A percentile compares a stretch with the other conserved stretches of the same genome.
These are phyloP conservation scores for Megaceryle torquata DNA, from an alignment of 2,113 vertebrate species.

Conservation along the genomic window DNA sequence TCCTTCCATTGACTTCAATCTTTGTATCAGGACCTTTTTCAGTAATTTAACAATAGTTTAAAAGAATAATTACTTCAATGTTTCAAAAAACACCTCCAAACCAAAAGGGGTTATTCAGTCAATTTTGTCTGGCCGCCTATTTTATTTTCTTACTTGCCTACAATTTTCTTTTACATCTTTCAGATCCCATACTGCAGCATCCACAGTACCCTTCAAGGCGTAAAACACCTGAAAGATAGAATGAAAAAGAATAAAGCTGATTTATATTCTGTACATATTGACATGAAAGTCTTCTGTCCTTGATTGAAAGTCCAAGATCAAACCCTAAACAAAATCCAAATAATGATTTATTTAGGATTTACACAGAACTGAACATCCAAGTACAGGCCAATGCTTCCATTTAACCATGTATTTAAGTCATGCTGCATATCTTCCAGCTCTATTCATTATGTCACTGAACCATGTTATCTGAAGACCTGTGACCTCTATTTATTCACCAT, in stretches of 20 bases:
- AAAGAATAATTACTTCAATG: neutral
- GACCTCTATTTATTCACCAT: neutral
- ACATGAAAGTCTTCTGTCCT: neutral
- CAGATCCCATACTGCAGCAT: neutral
- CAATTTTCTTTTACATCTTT: neutral
- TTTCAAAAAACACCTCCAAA: neutral
- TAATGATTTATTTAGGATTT: neutral
- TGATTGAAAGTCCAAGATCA: neutral
- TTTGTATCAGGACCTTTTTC: neutral
- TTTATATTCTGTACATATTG: neutral
- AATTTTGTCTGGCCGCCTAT: neutral
- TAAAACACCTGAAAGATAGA: neutral
- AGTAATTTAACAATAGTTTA: neutral
- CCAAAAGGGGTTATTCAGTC: neutral
- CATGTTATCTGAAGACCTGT: neutral
- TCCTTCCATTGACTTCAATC: neutral
- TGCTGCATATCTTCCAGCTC: neutral
- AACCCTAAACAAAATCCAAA: neutral
- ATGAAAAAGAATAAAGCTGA: neutral
- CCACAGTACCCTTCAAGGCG: neutral
- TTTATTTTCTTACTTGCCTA: neutral
- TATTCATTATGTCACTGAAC: neutral
- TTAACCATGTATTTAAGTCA: fast-evolving
- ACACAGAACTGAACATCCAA: neutral
- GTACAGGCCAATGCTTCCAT: neutral